phyloP scores from a whole-genome alignment of 1,140 invertebrate genomes.

The Neodiprion virginianus region DNA sequence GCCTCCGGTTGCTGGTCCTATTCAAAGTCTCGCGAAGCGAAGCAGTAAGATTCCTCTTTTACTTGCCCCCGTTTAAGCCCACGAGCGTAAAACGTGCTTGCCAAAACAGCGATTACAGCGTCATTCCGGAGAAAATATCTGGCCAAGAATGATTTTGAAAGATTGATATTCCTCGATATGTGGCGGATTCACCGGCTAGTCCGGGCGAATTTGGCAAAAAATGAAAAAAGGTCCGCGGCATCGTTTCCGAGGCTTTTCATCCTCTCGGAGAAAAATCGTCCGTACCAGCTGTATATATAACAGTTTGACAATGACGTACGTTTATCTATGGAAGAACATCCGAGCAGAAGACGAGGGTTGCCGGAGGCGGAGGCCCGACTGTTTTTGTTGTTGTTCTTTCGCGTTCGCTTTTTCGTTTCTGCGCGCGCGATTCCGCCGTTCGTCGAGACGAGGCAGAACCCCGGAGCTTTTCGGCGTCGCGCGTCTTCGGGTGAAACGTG shows the following conservation, averaged over 20 bases:
- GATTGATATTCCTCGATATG: too few relatives aligned
- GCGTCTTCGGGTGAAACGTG: background rate
- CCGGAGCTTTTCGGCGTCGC: background rate
- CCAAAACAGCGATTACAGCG: too few relatives aligned
- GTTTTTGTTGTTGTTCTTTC: too few relatives aligned
- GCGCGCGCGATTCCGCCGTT: background rate
- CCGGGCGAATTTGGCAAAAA: too few relatives aligned
- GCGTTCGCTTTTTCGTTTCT: too few relatives aligned
- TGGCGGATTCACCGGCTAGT: too few relatives aligned
- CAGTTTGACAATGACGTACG: background rate
- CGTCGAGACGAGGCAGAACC: background rate
- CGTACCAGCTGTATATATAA: background rate
- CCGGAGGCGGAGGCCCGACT: background rate
- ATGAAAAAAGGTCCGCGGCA: too few relatives aligned
- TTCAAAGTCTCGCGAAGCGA: background rate
- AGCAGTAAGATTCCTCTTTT: background rate
- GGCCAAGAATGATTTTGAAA: too few relatives aligned
- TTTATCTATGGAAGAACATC: constrained; percentile 3
- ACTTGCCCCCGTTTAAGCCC: background rate
- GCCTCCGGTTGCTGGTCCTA: background rate
- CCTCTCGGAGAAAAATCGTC: too few relatives aligned
- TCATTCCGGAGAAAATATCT: too few relatives aligned
- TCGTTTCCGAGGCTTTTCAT: too few relatives aligned
- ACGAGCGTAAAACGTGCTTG: background rate
- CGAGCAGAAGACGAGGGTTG: background rate